A percentile compares a stretch with the other conserved stretches of the same genome.
Evolutionary conservation across 1,140 invertebrate genomes (phyloP).

Genomic region (Drosophila murphyi): DNA sequence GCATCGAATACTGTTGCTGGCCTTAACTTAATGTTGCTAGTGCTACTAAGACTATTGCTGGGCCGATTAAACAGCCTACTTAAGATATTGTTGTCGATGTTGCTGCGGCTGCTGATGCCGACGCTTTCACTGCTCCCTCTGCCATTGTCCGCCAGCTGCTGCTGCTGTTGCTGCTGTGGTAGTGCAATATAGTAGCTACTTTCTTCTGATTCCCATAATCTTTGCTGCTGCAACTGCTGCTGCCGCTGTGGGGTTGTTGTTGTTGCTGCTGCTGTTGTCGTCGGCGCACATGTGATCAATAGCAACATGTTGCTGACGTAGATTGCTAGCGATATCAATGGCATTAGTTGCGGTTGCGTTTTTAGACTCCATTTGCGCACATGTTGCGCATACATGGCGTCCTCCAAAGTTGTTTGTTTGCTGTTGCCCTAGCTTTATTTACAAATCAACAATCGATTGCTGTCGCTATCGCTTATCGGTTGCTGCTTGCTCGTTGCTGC

Average conservation of each 20-base stretch:
- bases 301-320: constrained; percentile 80
- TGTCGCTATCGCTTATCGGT: constrained; percentile 30
- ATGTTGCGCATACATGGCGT: constrained; percentile 85
- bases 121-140: constrained; percentile 63
- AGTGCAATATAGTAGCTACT: constrained; percentile 73
- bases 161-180: constrained; percentile 45
- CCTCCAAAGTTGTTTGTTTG: constrained; percentile 75
- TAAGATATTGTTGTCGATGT: constrained; percentile 66
- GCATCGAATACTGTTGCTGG: constrained; percentile 72
- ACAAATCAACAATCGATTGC: constrained; percentile 54
- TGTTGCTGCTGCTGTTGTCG: constrained; percentile 49
- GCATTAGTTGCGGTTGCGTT: constrained; percentile 84
- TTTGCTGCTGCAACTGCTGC: constrained; percentile 26
- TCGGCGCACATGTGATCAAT: constrained; percentile 67
- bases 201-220: constrained; percentile 69
- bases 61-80: constrained; percentile 67
- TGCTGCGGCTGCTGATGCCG: constrained; percentile 45
- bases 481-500: constrained; percentile 11
- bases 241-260: constrained; percentile 39
- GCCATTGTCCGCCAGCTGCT: constrained; percentile 59
- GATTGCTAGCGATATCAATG: constrained; percentile 78
- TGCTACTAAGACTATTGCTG: constrained; percentile 79
- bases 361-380: constrained; percentile 85
- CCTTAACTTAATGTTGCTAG: constrained; percentile 71
- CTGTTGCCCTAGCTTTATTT: constrained; percentile 77